phyloP scores from a whole-genome alignment of 2,113 vertebrate genomes.

The Pteropus alecto region DNA sequence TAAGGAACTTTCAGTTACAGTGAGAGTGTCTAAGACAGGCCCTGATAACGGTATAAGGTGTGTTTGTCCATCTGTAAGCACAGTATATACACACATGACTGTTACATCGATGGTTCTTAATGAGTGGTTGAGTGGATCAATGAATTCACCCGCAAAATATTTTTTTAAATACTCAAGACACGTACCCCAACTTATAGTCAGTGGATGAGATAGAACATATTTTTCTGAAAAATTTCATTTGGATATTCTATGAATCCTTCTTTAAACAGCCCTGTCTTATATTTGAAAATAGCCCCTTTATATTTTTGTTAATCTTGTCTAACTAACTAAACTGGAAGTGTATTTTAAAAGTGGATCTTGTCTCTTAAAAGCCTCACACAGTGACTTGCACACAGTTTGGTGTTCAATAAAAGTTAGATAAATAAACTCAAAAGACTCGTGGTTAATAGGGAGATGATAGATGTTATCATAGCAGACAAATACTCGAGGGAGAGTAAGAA shows the following conservation, averaged over 20 bases:
- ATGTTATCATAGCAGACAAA: neutral
- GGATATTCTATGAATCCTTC: neutral
- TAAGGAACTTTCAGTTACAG: neutral
- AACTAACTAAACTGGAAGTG: neutral
- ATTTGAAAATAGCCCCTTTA: neutral
- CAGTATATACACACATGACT: neutral
- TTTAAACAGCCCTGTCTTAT: neutral
- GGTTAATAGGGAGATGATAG: neutral
- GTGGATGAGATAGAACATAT: neutral
- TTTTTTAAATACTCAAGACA: neutral
- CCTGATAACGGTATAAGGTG: neutral
- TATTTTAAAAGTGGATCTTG: neutral
- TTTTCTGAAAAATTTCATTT: neutral
- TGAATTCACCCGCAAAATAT: neutral
- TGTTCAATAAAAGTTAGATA: neutral
- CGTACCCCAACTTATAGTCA: neutral
- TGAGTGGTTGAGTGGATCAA: neutral
- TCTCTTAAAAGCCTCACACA: neutral
- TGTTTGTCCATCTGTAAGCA: neutral
- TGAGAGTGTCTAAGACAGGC: neutral
- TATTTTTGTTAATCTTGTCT: neutral
- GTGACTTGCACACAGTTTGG: neutral
- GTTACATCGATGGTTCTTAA: neutral
- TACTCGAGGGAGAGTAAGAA: neutral
- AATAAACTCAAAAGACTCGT: neutral